These are phyloP conservation scores for Misgurnus mizolepis DNA, from an alignment of 2,113 vertebrate species.

Conservation along the genomic window DNA sequence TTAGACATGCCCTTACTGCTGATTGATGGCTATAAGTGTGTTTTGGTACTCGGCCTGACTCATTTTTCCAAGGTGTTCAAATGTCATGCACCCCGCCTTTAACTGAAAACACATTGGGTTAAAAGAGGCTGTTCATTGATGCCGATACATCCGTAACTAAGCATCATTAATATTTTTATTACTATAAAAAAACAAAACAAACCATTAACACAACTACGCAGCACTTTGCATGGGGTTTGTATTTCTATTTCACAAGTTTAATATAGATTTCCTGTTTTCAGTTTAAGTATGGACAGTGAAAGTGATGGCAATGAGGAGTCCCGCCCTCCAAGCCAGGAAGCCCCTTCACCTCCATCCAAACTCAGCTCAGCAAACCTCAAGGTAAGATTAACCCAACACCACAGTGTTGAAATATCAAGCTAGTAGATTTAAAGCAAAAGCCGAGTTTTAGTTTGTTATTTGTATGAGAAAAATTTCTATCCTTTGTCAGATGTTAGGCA, in stretches of 20 bases:
- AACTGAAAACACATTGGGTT: no score
- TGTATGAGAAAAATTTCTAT: not conserved
- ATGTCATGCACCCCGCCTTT: no score
- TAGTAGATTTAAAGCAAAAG: no score
- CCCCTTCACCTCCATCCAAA: constrained; percentile 83
- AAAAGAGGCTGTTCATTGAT: no score
- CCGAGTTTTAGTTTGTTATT: not conserved
- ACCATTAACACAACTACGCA: not conserved
- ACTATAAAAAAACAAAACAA: no score
- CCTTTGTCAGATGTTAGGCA: constrained; percentile 80
- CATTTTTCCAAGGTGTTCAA: no score
- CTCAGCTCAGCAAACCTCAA: constrained; percentile 88
- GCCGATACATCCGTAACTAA: no score
- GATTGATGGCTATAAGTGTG: no score
- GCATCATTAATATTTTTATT: no score
- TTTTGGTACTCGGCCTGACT: no score
- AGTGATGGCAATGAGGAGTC: constrained; percentile 93
- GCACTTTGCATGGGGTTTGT: not conserved
- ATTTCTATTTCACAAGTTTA: not conserved
- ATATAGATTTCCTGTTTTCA: constrained; percentile 57
- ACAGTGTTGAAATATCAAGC: not conserved
- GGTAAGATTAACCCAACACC: constrained; percentile 68
- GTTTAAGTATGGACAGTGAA: constrained; percentile 93
- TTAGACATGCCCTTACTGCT: no score
- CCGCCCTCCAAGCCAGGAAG: constrained; percentile 87